phyloP scores from a whole-genome alignment of 2,113 vertebrate species.

The Pomatorhinus ruficollis region DNA sequence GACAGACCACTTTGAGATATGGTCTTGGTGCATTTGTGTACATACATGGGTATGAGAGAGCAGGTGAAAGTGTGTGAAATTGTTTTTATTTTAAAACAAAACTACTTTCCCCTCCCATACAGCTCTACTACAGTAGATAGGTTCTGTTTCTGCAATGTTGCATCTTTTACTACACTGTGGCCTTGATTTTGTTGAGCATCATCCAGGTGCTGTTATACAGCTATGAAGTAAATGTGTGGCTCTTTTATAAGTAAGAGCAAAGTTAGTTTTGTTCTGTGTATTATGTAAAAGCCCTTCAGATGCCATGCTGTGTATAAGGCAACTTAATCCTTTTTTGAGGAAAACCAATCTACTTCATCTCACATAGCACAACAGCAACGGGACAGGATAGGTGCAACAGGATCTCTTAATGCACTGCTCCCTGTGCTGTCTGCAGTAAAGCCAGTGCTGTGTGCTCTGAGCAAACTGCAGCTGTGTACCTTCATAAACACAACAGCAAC shows the following conservation, averaged over 20 bases:
- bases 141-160: not conserved
- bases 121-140: not conserved
- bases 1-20: not conserved
- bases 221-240: not conserved
- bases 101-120: not conserved
- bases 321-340: not conserved
- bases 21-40: not conserved
- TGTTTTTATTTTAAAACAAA: not conserved
- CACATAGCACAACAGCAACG: not conserved
- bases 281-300: not conserved
- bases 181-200: not conserved
- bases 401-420: rapidly evolving
- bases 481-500: not conserved
- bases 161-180: not conserved
- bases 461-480: not conserved
- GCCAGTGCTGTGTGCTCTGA: not conserved
- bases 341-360: not conserved
- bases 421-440: not conserved
- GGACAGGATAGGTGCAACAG: not conserved
- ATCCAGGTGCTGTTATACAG: not conserved
- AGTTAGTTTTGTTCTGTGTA: not conserved
- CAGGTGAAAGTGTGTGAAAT: not conserved
- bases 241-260: not conserved
- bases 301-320: not conserved
- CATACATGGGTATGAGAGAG: not conserved